phyloP scores from a whole-genome alignment of 2,888 invertebrate species.

The Lepidocyrtinus sp. region DNA sequence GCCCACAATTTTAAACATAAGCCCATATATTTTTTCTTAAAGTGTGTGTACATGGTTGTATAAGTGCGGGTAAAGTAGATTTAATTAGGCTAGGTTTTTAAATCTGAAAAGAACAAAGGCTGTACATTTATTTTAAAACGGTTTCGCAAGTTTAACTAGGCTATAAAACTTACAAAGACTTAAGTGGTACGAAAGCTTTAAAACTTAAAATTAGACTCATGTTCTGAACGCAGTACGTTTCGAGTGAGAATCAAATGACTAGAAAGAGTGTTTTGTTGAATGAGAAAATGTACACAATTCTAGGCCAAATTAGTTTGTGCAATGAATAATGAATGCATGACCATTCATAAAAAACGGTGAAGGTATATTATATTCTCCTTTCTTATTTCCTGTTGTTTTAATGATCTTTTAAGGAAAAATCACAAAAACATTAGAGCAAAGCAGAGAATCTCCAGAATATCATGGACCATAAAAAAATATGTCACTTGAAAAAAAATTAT shows the following conservation, averaged over 20 bases:
- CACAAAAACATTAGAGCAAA: neutral
- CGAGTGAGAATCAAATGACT: neutral
- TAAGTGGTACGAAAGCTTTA: constrained; percentile 64
- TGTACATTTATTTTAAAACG: constrained; percentile 41
- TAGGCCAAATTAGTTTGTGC: neutral
- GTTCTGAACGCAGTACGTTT: neutral
- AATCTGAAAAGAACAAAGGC: constrained; percentile 35
- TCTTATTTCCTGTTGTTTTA: constrained; percentile 2
- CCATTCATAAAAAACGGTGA: constrained; percentile 1
- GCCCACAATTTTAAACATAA: too few relatives aligned
- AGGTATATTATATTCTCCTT: constrained; percentile 1
- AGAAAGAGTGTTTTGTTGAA: constrained; percentile 34
- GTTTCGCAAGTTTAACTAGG: constrained; percentile 14
- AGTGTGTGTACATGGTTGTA: constrained; percentile 5
- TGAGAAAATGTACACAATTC: constrained; percentile 43
- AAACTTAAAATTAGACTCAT: constrained; percentile 48
- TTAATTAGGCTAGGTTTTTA: too few relatives aligned
- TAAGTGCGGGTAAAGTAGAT: constrained; percentile 9
- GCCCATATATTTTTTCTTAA: neutral
- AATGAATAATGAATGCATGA: neutral
- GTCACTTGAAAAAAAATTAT: constrained; percentile 11
- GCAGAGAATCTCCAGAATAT: constrained; percentile 6
- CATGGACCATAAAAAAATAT: constrained; percentile 12
- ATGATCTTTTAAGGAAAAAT: neutral
- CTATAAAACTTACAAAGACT: constrained; percentile 45